A percentile compares a stretch with the other conserved stretches of the same genome.
These are phyloP conservation scores for Nebria salina DNA, from an alignment of 2,888 invertebrate species.

Conservation along the genomic window DNA sequence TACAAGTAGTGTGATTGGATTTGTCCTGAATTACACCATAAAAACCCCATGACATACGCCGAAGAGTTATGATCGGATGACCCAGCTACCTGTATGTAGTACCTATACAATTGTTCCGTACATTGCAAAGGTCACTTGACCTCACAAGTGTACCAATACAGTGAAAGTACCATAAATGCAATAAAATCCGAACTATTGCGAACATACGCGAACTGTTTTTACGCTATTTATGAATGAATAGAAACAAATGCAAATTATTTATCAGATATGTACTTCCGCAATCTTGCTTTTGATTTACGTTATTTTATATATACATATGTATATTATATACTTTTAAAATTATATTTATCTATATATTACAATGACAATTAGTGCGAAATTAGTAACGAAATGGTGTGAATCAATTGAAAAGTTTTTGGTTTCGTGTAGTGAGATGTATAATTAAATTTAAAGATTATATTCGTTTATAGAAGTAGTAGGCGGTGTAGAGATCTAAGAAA, in stretches of 20 bases:
- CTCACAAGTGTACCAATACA: background rate
- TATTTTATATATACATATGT: no score
- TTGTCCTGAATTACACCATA: conserved; percentile 21
- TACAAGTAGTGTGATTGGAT: background rate
- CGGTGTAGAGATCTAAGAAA: background rate
- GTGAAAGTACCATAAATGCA: background rate
- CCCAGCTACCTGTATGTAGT: conserved; percentile 10
- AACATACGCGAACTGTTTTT: background rate
- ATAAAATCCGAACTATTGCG: background rate
- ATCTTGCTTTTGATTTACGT: background rate
- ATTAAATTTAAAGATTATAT: no score
- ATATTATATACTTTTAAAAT: no score
- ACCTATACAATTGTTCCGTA: conserved; percentile 2
- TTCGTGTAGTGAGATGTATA: no score
- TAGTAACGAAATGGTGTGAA: no score
- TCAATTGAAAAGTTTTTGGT: no score
- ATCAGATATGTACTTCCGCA: background rate
- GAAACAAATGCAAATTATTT: background rate
- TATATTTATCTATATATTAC: no score
- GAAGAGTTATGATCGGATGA: conserved; percentile 14
- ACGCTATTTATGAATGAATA: background rate
- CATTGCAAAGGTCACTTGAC: conserved; percentile 9
- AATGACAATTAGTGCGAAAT: no score
- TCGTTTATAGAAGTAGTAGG: no score
- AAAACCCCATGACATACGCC: conserved; percentile 2